phyloP scores from a whole-genome alignment of 2,888 invertebrate genomes.

The Elysia crispata region DNA sequence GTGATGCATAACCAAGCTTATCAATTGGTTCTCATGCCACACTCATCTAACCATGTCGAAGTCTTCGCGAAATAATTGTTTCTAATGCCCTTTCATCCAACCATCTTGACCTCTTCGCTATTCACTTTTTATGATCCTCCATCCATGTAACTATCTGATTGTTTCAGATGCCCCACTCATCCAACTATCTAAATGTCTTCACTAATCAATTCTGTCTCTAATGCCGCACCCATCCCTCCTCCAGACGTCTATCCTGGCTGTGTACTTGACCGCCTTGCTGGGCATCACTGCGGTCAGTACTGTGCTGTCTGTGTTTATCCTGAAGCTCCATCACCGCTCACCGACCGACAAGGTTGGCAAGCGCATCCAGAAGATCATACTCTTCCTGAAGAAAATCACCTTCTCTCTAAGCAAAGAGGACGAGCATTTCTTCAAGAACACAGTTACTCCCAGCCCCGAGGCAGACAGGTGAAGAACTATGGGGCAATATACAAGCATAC shows the following conservation, averaged over 20 bases:
- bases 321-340: conserved; percentile 42
- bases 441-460: neutral
- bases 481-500: too few relatives aligned
- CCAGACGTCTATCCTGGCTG: conserved; percentile 44
- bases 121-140: too few relatives aligned
- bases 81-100: too few relatives aligned
- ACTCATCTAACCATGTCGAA: too few relatives aligned
- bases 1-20: too few relatives aligned
- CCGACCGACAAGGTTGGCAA: conserved; percentile 31
- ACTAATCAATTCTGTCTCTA: too few relatives aligned
- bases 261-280: conserved; percentile 42
- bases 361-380: neutral
- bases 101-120: neutral
- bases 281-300: conserved; percentile 41
- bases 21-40: too few relatives aligned
- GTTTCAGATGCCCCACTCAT: too few relatives aligned
- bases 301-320: conserved; percentile 44
- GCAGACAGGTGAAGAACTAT: neutral
- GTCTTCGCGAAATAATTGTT: too few relatives aligned
- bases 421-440: neutral
- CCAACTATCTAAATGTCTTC: too few relatives aligned
- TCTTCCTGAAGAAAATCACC: conserved; percentile 7
- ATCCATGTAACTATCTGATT: too few relatives aligned
- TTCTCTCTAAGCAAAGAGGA: neutral
- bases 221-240: neutral